A percentile compares a stretch with the other conserved stretches of the same genome.
Evolutionary conservation across 2,113 vertebrate species (phyloP).

Genomic region (Gnathonemus longibarbis): DNA sequence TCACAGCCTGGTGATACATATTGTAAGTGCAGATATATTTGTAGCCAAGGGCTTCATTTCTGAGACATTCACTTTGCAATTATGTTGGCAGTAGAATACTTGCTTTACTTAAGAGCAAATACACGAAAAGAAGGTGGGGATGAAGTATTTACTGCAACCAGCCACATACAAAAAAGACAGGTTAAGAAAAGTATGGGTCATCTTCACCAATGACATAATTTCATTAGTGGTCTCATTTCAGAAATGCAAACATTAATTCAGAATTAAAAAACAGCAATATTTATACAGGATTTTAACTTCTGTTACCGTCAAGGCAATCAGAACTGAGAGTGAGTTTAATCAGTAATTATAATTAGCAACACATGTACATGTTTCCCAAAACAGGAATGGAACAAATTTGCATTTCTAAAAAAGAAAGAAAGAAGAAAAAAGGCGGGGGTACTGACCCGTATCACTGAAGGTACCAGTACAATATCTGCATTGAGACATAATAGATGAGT

Average conservation of each 20-base stretch:
- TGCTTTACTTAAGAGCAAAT: background rate
- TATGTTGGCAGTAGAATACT: background rate
- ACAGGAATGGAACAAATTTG: background rate
- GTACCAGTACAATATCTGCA: background rate
- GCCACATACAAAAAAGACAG: background rate
- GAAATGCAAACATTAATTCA: background rate
- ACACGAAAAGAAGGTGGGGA: background rate
- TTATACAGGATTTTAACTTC: background rate
- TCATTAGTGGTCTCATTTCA: background rate
- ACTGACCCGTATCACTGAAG: background rate
- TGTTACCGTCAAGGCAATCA: background rate
- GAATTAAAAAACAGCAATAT: background rate
- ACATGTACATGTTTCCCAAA: background rate
- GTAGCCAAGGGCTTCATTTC: background rate
- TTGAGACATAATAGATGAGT: too few species aligned
- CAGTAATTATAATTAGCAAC: background rate
- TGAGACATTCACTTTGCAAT: background rate
- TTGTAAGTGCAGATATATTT: background rate
- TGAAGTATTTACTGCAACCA: background rate
- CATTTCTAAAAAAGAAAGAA: background rate
- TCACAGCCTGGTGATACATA: background rate
- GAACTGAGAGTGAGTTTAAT: background rate
- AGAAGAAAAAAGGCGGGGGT: too few species aligned
- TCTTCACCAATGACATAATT: background rate
- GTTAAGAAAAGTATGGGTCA: background rate